phyloP scores from a whole-genome alignment of 2,113 vertebrate species.

The Pelobates fuscus region DNA sequence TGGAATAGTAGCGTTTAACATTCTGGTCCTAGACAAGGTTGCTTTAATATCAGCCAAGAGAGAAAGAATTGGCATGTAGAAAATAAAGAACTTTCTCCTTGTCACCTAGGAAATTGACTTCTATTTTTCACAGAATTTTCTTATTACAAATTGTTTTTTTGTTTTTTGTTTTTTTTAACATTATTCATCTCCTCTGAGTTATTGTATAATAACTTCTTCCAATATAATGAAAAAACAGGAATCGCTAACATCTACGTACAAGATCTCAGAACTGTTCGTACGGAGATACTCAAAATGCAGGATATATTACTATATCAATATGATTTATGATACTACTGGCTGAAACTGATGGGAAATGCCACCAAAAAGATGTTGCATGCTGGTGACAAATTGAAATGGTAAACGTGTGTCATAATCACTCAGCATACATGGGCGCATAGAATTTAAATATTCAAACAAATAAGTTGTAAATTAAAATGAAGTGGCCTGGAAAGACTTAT shows the following conservation, averaged over 20 bases:
- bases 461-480: slow-evolving; percentile 35
- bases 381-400: slow-evolving; percentile 32
- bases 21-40: too few relatives aligned
- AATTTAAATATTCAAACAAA: slow-evolving; percentile 23
- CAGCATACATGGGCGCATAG: slow-evolving; percentile 4
- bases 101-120: too few relatives aligned
- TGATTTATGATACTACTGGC: slow-evolving; percentile 29
- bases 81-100: too few relatives aligned
- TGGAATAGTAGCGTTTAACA: too few relatives aligned
- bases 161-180: neutral
- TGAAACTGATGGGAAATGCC: slow-evolving; percentile 13
- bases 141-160: too few relatives aligned
- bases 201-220: neutral
- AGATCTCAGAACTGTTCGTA: neutral
- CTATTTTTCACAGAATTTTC: too few relatives aligned
- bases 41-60: too few relatives aligned
- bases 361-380: slow-evolving; percentile 11
- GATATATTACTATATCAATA: slow-evolving; percentile 22
- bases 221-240: neutral
- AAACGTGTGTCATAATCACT: slow-evolving; percentile 34
- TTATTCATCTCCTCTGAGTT: neutral
- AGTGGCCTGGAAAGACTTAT: slow-evolving; percentile 27
- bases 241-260: neutral
- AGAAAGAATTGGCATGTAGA: too few relatives aligned
- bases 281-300: neutral